A percentile compares a stretch with the other conserved stretches of the same genome.
These are phyloP conservation scores for Dioctria linearis DNA, from an alignment of 2,888 invertebrate genomes.

Conservation along the genomic window DNA sequence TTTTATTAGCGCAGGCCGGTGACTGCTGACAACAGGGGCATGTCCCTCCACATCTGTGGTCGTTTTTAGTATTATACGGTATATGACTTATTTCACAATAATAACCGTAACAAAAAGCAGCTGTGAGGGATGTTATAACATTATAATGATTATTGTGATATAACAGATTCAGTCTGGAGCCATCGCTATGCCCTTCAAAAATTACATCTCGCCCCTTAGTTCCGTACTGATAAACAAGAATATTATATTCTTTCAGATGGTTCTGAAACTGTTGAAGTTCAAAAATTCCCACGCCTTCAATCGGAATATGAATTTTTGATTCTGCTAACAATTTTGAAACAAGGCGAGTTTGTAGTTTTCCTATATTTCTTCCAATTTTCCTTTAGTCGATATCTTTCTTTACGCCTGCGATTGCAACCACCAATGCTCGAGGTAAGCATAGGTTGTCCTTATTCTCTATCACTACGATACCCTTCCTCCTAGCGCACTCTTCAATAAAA, in stretches of 20 bases:
- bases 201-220: conserved; percentile 24
- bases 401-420: conserved; percentile 33
- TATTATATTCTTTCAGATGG: conserved; percentile 32
- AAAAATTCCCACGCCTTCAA: conserved; percentile 12
- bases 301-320: conserved; percentile 25
- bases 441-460: conserved; percentile 50
- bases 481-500: conserved; percentile 35
- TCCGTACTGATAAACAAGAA: conserved; percentile 19
- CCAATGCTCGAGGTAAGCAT: conserved; percentile 45
- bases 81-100: conserved; percentile 17
- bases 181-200: conserved; percentile 40
- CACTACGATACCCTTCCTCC: conserved; percentile 43
- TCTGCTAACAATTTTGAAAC: conserved; percentile 6
- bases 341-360: conserved; percentile 19
- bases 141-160: conserved; percentile 36
- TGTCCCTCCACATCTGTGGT: conserved; percentile 24
- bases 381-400: conserved; percentile 28
- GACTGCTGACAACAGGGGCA: conserved; percentile 38
- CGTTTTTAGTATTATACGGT: conserved; percentile 28
- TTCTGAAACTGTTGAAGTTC: conserved; percentile 31
- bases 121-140: conserved; percentile 15
- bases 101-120: conserved; percentile 36
- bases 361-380: conserved; percentile 38
- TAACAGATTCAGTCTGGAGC: conserved; percentile 18
- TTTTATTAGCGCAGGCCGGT: conserved; percentile 9